phyloP scores from a whole-genome alignment of 37 sponge, comb jelly and placozoan species.

The Oscarella lobularis region DNA sequence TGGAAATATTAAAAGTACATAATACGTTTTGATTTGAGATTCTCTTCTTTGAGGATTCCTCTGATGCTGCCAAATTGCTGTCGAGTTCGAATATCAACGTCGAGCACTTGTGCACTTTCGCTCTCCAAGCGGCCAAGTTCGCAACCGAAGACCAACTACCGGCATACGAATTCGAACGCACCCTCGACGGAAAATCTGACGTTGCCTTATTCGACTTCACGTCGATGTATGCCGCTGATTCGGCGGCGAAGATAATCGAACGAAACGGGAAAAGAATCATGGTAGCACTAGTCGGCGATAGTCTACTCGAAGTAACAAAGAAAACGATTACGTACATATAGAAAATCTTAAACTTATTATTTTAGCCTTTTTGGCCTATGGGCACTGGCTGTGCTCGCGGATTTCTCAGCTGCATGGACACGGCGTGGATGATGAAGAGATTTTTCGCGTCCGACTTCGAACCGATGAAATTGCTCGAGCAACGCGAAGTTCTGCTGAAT shows the following conservation, averaged over 20 bases:
- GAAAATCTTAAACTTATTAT: background rate
- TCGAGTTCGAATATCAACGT: slow-evolving; percentile 34
- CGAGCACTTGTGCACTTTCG: slow-evolving; percentile 38
- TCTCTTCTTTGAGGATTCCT: slow-evolving; percentile 33
- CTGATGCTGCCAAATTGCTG: slow-evolving; percentile 41
- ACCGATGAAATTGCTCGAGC: slow-evolving; percentile 54
- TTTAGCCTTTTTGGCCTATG: slow-evolving; percentile 91
- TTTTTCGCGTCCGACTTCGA: slow-evolving; percentile 25
- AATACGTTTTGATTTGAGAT: slow-evolving; percentile 3
- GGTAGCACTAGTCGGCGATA: slow-evolving; percentile 75
- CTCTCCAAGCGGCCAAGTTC: slow-evolving; percentile 62
- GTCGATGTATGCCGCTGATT: slow-evolving; percentile 59
- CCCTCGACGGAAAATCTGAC: slow-evolving; percentile 59
- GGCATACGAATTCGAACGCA: slow-evolving; percentile 46
- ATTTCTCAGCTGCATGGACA: slow-evolving; percentile 70
- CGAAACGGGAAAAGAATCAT: slow-evolving; percentile 47
- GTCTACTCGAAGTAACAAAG: slow-evolving; percentile 51
- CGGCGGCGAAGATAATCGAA: slow-evolving; percentile 64
- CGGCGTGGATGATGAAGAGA: slow-evolving; percentile 91
- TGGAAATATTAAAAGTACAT: slow-evolving; percentile 11
- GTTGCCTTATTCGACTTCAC: slow-evolving; percentile 92
- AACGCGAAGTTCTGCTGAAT: slow-evolving; percentile 46
- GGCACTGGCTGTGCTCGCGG: slow-evolving; percentile 88
- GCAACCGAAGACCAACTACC: slow-evolving; percentile 65
- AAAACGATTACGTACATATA: background rate